Percentiles rank a stretch among this genome's conserved stretches.
These are phyloP conservation scores for Synanceia verrucosa DNA, from an alignment of 2,797 vertebrate genomes.

Conservation along the genomic window DNA sequence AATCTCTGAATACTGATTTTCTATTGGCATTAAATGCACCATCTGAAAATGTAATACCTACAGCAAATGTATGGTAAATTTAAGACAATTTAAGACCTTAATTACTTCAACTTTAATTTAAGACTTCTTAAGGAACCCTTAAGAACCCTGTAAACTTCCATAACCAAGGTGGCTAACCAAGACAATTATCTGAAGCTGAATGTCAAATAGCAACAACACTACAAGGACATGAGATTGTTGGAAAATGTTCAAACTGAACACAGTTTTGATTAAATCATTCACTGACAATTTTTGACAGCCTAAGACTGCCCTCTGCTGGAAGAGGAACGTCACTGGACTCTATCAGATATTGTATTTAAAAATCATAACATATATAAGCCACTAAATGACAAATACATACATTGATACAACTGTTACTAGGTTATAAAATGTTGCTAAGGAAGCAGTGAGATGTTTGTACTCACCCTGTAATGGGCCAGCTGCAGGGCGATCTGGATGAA, in stretches of 20 bases:
- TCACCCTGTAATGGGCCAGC: conserved; percentile 93
- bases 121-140: too few species aligned
- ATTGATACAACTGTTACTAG: not conserved
- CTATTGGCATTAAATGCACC: too few species aligned
- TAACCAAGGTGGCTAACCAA: not conserved
- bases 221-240: not conserved
- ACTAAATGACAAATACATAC: not conserved
- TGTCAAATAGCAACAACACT: not conserved
- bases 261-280: not conserved
- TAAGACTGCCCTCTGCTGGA: conserved; percentile 66
- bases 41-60: too few species aligned
- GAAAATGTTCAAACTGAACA: not conserved
- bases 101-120: too few species aligned
- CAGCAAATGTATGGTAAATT: too few species aligned
- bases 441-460: not conserved
- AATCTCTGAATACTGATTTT: too few species aligned
- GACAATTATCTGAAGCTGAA: not conserved
- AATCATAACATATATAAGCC: not conserved
- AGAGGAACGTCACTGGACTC: not conserved
- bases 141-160: too few species aligned
- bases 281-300: not conserved
- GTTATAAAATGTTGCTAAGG: not conserved
- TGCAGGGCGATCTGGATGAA: conserved; percentile 95
- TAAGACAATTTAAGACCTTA: too few species aligned
- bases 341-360: not conserved